phyloP scores from a whole-genome alignment of 2,797 vertebrate species.

The Sparus aurata region DNA sequence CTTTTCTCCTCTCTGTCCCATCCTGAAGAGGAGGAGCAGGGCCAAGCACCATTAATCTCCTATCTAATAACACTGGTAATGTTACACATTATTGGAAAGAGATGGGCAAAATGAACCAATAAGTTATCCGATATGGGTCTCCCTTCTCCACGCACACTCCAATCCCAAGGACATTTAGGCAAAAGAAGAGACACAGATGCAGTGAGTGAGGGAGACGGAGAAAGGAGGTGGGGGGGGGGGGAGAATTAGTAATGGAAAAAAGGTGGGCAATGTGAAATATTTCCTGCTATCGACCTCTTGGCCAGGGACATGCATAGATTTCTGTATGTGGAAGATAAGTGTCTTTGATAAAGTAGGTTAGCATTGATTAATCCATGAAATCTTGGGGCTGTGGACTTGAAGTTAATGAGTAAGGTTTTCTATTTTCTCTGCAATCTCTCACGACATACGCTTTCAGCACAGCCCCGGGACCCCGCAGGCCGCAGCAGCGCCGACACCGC shows the following conservation, averaged over 20 bases:
- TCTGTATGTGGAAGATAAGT: slow-evolving; percentile 89
- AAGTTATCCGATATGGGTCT: slow-evolving; percentile 84
- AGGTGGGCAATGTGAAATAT: slow-evolving; percentile 84
- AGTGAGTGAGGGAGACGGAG: slow-evolving; percentile 56
- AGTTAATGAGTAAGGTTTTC: slow-evolving; percentile 89
- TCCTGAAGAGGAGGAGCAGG: slow-evolving; percentile 76
- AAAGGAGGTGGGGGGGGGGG: slow-evolving; percentile 37
- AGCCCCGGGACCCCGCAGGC: slow-evolving; percentile 65
- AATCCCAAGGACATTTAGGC: slow-evolving; percentile 82
- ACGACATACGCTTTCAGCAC: slow-evolving; percentile 69
- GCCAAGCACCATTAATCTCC: slow-evolving; percentile 85
- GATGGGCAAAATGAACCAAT: slow-evolving; percentile 84
- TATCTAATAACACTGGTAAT: slow-evolving; percentile 85
- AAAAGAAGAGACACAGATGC: slow-evolving; percentile 69
- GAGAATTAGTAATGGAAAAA: slow-evolving; percentile 73
- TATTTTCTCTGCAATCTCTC: slow-evolving; percentile 81
- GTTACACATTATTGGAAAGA: slow-evolving; percentile 86
- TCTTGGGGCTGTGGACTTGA: slow-evolving; percentile 84
- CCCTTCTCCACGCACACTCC: slow-evolving; percentile 69
- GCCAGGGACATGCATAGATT: slow-evolving; percentile 87
- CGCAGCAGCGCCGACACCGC: neutral
- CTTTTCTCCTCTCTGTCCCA: slow-evolving; percentile 71
- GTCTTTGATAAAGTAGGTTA: slow-evolving; percentile 91
- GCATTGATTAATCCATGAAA: slow-evolving; percentile 92
- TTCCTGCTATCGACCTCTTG: slow-evolving; percentile 86